Percentiles rank a stretch among this genome's conserved stretches.
phyloP scores from a whole-genome alignment of 2,888 invertebrate species.

The Aplocera efformata region DNA sequence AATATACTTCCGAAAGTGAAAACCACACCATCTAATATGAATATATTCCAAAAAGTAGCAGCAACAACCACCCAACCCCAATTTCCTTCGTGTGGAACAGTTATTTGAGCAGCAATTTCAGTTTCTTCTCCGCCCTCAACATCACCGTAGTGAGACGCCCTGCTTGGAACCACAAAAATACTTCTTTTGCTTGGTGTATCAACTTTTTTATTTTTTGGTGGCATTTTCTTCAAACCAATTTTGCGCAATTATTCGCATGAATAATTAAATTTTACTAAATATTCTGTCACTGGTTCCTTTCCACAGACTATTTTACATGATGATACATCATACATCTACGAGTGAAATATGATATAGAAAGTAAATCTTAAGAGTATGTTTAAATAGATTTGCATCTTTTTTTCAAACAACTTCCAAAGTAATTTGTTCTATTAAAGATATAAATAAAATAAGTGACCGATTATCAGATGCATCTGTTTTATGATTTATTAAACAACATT shows the following conservation, averaged over 20 bases:
- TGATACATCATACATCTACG: too few relatives aligned
- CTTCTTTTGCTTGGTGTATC: constrained; percentile 30
- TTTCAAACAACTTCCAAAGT: too few relatives aligned
- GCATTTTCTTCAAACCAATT: constrained; percentile 17
- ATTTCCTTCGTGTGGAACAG: constrained; percentile 61
- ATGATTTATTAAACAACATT: too few relatives aligned
- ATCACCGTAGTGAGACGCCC: constrained; percentile 43
- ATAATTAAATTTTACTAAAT: not conserved
- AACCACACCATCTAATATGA: constrained; percentile 57
- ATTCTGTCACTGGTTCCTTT: constrained; percentile 15
- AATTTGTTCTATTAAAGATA: too few relatives aligned
- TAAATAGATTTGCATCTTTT: too few relatives aligned
- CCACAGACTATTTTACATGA: too few relatives aligned
- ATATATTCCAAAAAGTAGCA: constrained; percentile 48
- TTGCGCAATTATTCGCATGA: too few relatives aligned
- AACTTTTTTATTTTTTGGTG: constrained; percentile 29
- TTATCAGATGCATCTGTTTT: too few relatives aligned
- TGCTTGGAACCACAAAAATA: constrained; percentile 48
- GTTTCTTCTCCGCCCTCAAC: constrained; percentile 61
- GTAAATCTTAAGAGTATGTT: too few relatives aligned
- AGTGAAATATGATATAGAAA: too few relatives aligned
- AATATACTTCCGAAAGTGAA: constrained; percentile 65
- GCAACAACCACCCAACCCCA: constrained; percentile 71
- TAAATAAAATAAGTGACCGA: too few relatives aligned
- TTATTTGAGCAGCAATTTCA: constrained; percentile 69